Evolutionary conservation across 2,888 invertebrate genomes (phyloP).

Genomic region (Phasia obesa): DNA sequence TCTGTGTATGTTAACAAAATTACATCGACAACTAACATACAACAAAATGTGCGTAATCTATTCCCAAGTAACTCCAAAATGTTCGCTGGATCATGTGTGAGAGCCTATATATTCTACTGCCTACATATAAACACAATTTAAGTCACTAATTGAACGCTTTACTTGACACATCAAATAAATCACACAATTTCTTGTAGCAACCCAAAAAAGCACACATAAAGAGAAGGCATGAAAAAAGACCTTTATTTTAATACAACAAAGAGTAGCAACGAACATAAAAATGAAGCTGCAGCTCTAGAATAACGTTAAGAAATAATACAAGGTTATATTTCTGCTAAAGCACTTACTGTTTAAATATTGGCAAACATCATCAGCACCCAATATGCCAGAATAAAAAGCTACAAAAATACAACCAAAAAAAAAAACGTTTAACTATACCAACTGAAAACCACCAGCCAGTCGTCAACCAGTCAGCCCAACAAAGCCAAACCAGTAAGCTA

Average conservation of each 20-base stretch:
- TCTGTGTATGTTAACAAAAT: no score
- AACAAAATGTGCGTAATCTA: no score
- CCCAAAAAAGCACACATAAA: neutral
- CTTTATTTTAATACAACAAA: constrained; percentile 43
- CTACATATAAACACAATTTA: constrained; percentile 78
- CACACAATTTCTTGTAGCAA: constrained; percentile 76
- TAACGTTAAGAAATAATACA: constrained; percentile 56
- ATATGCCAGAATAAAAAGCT: constrained; percentile 66
- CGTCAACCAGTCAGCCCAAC: no score
- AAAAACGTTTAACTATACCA: neutral
- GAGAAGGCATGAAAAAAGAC: constrained; percentile 4
- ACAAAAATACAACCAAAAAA: constrained; percentile 36
- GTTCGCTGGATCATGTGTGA: constrained; percentile 42
- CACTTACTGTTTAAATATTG: constrained; percentile 72
- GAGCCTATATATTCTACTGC: constrained; percentile 49
- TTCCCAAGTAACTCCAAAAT: no score
- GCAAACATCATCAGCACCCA: constrained; percentile 70
- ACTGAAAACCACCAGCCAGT: constrained; percentile 44
- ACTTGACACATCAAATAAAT: constrained; percentile 82
- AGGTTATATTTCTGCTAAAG: constrained; percentile 70
- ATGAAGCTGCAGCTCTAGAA: constrained; percentile 41
- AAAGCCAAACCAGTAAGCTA: constrained; percentile 32
- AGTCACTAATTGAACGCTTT: constrained; percentile 83
- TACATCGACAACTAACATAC: no score
- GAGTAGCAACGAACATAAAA: constrained; percentile 44